These are phyloP conservation scores for Glaucomys volans DNA, from an alignment of 2,113 vertebrate species.

Conservation along the genomic window DNA sequence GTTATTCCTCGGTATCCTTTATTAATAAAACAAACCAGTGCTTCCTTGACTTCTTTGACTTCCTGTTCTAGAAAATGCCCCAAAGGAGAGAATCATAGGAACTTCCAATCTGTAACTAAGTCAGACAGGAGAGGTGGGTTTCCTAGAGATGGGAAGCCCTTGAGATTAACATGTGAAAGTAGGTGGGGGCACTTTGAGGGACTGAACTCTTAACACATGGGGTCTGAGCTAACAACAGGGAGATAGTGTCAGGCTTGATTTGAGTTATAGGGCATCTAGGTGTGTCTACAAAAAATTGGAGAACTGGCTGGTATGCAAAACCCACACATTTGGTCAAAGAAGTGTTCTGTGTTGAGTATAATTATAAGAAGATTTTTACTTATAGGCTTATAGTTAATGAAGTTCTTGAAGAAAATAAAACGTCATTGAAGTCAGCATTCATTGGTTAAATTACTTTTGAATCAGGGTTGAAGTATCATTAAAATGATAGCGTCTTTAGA, in stretches of 20 bases:
- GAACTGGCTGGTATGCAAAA: background rate
- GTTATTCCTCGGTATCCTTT: background rate
- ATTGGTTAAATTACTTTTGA: background rate
- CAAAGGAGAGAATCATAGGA: background rate
- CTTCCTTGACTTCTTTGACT: background rate
- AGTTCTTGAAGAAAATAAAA: background rate
- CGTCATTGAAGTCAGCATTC: background rate
- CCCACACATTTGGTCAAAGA: background rate
- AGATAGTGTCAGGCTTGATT: background rate
- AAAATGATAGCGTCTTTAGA: background rate
- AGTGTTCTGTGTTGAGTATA: background rate
- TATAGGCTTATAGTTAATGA: background rate
- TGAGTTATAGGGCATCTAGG: background rate
- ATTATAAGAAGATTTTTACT: background rate
- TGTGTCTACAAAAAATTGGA: background rate
- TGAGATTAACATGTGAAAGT: background rate
- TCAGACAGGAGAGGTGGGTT: background rate
- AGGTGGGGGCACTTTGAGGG: too few relatives aligned
- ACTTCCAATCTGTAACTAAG: background rate
- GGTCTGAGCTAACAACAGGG: background rate
- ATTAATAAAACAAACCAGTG: background rate
- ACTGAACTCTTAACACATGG: background rate
- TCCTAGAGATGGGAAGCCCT: background rate
- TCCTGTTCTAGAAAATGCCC: background rate
- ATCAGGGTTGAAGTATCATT: background rate